Evolutionary conservation across 1,140 invertebrate genomes (phyloP), one percentile per base, ranked within the genome.

Genomic region (Venturia canescens): DNA sequence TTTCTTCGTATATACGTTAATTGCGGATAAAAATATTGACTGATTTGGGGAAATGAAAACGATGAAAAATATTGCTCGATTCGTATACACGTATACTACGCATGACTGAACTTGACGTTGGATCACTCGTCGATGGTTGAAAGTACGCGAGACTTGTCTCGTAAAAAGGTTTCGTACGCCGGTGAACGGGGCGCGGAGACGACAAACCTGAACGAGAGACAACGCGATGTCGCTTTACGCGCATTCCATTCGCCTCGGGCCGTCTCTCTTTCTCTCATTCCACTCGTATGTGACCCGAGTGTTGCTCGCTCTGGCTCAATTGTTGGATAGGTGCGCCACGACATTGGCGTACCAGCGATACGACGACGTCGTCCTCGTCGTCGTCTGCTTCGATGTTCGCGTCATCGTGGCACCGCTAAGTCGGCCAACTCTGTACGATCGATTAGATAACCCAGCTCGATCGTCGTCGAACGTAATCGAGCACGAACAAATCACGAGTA

Each of bases 361-460:
- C 50, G 53, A 60, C 53, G 72, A 11, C 53, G 48, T 60, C 72
- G 44, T 44, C 38, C n/a, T 53, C 71, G 44, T 74, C 16, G 23
- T 5, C 21, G n/a, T 57, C 11, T 57, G 11, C 11, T 63, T 63
- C 60, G 23, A 26, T 31, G 26, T 53, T 26, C 53, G 23, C 72
- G 29, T 76, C 72, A 63, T 29, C 53, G 72, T 76, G 72, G 72
- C 72, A 76, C 72, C 72, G 72, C 72, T 7, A 76, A 76, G 72
- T 76, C 72, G 72, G 72, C 27, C 26, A 60, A 60, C 72, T 13
- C 66, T 69, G 2, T 76, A n/a, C 72, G 72, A 76, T 76, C 72
- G 72, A 76, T 76, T 76, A 76, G 72, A 76, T 76, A 76, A 76
- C 72, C 66, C 50, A n/a, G 16, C 53, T 76, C 72, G 72, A 76